phyloP scores from a whole-genome alignment of 2,888 invertebrate species.

The Polymixis lichenea region DNA sequence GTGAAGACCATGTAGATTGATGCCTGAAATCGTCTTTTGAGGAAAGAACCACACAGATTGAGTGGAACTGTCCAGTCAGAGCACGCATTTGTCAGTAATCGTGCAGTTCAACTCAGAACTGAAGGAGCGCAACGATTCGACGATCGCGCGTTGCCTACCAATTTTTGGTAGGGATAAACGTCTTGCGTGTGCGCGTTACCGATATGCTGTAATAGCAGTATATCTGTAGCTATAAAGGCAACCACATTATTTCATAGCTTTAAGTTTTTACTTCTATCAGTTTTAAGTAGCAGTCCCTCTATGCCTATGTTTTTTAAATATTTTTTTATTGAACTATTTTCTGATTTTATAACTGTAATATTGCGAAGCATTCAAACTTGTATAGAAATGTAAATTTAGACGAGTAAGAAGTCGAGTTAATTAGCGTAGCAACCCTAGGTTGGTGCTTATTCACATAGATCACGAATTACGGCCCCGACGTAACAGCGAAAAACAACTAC shows the following conservation, averaged over 20 bases:
- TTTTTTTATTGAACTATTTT: neutral
- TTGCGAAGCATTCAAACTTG: neutral
- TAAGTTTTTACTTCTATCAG: neutral
- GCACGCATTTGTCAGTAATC: no score
- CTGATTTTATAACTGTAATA: neutral
- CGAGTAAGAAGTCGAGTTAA: neutral
- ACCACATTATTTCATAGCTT: neutral
- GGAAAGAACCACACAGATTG: no score
- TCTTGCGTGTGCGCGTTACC: neutral
- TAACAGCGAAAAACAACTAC: constrained; percentile 58
- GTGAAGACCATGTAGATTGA: no score
- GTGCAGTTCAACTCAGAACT: no score
- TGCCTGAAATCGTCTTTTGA: no score
- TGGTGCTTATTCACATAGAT: constrained; percentile 58
- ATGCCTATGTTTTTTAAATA: no score
- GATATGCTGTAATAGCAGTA: neutral
- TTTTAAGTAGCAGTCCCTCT: no score
- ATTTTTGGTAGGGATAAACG: neutral
- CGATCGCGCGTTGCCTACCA: no score
- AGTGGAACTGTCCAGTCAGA: no score
- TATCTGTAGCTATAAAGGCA: neutral
- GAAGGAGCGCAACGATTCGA: no score
- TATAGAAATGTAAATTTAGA: neutral
- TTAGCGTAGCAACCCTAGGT: constrained; percentile 52
- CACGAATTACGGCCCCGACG: constrained; percentile 48